Base-by-base conservation (phyloP, 2,797 vertebrate genomes). In the Protonibea diacanthus region DNA sequence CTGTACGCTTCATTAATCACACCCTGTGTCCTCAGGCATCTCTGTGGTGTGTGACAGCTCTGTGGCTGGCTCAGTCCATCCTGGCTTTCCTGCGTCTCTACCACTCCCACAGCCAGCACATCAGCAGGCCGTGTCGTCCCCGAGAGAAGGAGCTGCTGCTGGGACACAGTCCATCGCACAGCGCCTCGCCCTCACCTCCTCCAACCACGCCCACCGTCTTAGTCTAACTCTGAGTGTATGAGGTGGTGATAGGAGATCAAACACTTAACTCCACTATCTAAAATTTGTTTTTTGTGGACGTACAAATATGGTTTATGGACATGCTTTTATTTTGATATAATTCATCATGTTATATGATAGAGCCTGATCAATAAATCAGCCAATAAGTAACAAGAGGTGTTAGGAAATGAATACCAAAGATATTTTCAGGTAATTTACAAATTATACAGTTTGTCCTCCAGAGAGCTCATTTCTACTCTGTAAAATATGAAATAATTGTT, bases 81-180 rank as follows among this genome's bases (percentile, higher is more conserved):
- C 88, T 96, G 89, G 94, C 95, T 15, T 96, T 96, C 91, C 89
- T 96, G 88, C 92, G 95, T 27, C 94, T 96, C 45, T 96, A 95
- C 83, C 93, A 96, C 87, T 96, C 95, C 48, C 95, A 96, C 89
- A 95, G 93, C 70, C 93, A 95, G 90, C 89, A 95, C 83, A 93
- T 95, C 71, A 90, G 79, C 0, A 57, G 94, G 7, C 94, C 94
- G 0, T 96, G 95, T 84, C 90, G 95, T n/a, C 88, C 90, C 81
- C 63, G 95, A 49, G 95, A 96, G 86, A 96, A 96, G 85, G 95
- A 96, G 81, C 82, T 95, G 68, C 94, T 96, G 71, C 83, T 96
- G 59, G 90, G 89, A 45, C 69, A 92, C 77, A 82, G 85, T 42
- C 84, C 76, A 0, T 86, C 88, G 2, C 92, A 92, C 1, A 75